Conservation (phyloP, 1,140 invertebrate genomes). For the Hyposmocoma kahamanoa region DNA sequence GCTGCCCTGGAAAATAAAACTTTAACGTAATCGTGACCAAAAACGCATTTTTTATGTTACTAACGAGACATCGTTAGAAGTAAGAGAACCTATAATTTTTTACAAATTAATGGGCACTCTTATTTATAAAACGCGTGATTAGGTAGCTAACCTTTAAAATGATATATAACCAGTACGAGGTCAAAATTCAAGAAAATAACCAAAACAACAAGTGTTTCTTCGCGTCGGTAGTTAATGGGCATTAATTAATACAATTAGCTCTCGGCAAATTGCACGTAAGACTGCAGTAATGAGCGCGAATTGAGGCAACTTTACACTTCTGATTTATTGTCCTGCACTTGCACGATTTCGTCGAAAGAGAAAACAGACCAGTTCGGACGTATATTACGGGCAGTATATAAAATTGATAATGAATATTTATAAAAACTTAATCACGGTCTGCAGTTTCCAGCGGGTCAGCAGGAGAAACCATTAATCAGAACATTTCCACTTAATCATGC, state of each 20-base stretch:
- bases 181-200: slow-evolving; percentile 22
- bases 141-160: not conserved
- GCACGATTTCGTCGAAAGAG: slow-evolving; percentile 69
- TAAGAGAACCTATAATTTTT: too few relatives aligned
- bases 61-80: too few relatives aligned
- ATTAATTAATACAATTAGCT: slow-evolving; percentile 72
- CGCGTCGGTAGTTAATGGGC: slow-evolving; percentile 57
- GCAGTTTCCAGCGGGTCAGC: slow-evolving; percentile 38
- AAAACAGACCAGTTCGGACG: slow-evolving; percentile 64
- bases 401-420: slow-evolving; percentile 70
- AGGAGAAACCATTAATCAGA: slow-evolving; percentile 54
- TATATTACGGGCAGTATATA: slow-evolving; percentile 59
- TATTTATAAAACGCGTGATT: not conserved
- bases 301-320: slow-evolving; percentile 70
- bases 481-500: slow-evolving; percentile 57
- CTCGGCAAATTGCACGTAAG: slow-evolving; percentile 66
- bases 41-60: too few relatives aligned
- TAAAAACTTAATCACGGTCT: slow-evolving; percentile 59
- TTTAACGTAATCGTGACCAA: too few relatives aligned
- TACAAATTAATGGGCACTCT: too few relatives aligned
- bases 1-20: too few relatives aligned
- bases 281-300: slow-evolving; percentile 69
- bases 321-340: slow-evolving; percentile 70
- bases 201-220: slow-evolving; percentile 35
- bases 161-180: slow-evolving; percentile 4